Evolutionary conservation across 2,113 vertebrate genomes (phyloP).

Genomic region (Chelonoidis abingdonii): DNA sequence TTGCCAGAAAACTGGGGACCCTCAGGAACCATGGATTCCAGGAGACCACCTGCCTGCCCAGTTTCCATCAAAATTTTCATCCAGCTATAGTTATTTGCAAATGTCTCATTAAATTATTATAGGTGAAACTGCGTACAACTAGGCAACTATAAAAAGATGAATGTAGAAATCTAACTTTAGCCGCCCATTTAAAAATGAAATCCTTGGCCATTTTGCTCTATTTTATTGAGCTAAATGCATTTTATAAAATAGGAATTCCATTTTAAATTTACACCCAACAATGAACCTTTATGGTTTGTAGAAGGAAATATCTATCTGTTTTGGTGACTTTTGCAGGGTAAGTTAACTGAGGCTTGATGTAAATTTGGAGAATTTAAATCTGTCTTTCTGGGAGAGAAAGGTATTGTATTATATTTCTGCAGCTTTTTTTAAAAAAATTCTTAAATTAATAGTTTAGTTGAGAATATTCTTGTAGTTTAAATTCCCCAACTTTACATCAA

Average conservation of each 20-base stretch:
- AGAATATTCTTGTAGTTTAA: too few species aligned
- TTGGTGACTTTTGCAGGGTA: neutral
- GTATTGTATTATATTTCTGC: neutral
- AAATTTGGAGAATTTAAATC: neutral
- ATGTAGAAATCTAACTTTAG: neutral
- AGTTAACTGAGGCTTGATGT: neutral
- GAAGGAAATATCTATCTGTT: neutral
- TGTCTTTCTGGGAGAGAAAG: neutral
- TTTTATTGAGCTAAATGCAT: neutral
- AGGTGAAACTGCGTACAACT: too few species aligned
- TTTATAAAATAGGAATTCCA: neutral
- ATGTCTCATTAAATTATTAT: too few species aligned
- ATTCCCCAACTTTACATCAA: too few species aligned
- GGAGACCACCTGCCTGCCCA: too few species aligned
- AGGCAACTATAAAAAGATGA: too few species aligned
- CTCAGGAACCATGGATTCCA: too few species aligned
- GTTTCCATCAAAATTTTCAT: too few species aligned
- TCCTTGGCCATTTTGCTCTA: neutral
- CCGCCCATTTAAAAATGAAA: neutral
- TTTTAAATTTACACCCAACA: neutral
- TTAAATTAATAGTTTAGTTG: too few species aligned
- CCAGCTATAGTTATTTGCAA: too few species aligned
- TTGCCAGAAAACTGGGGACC: too few species aligned
- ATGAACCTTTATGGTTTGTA: neutral
- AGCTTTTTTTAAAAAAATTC: too few species aligned